These are phyloP conservation scores for Eurytoma californica DNA, from an alignment of 2,888 invertebrate species.

Conservation along the genomic window DNA sequence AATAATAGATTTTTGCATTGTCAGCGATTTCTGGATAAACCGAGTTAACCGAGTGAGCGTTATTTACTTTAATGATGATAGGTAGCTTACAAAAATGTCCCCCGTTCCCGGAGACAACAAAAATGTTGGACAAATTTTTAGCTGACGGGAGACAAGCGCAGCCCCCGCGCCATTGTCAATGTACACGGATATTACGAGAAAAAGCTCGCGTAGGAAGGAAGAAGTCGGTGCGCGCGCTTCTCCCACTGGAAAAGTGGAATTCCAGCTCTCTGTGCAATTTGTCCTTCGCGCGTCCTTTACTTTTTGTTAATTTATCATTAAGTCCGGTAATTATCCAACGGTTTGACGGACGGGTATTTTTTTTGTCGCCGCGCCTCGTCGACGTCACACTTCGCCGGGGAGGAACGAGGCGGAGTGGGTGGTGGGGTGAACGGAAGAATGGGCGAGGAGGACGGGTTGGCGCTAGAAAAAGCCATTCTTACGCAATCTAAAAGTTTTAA, in stretches of 20 bases:
- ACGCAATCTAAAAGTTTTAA: constrained; percentile 74
- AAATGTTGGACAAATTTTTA: neutral
- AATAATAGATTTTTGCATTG: too few relatives aligned
- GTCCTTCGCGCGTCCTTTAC: constrained; percentile 47
- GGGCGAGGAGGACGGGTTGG: neutral
- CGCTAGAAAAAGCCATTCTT: constrained; percentile 66
- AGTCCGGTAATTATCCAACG: constrained; percentile 65
- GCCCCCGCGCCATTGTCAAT: neutral
- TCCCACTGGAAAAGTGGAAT: neutral
- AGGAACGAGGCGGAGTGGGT: too few relatives aligned
- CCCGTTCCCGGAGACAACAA: too few relatives aligned
- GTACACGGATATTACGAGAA: neutral
- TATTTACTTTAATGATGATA: too few relatives aligned
- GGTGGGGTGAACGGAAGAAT: too few relatives aligned
- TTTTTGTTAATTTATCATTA: constrained; percentile 64
- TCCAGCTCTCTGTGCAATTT: neutral
- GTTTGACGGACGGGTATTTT: constrained; percentile 61
- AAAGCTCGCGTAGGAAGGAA: constrained; percentile 1
- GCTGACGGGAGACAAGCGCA: neutral
- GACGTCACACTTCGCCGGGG: neutral
- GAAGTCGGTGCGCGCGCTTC: neutral
- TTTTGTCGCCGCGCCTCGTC: constrained; percentile 58
- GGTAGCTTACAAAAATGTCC: too few relatives aligned
- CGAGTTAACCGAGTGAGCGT: too few relatives aligned
- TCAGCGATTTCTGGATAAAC: too few relatives aligned